Conservation (phyloP, 2,797 vertebrate species). For the Acridotheres tristis region DNA sequence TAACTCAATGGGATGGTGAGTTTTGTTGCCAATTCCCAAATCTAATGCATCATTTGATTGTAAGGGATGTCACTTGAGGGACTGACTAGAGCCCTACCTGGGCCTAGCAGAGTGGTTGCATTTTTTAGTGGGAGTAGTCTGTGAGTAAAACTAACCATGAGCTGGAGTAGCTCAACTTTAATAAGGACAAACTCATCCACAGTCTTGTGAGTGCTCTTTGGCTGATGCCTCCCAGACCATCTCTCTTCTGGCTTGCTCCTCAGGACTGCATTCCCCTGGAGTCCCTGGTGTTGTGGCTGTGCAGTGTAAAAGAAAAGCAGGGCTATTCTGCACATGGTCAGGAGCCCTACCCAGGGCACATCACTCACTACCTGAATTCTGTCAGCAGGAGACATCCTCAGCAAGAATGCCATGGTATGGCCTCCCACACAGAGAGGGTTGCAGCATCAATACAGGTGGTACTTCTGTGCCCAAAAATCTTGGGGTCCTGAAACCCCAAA, state of each 20-base stretch:
- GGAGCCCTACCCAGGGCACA: background rate
- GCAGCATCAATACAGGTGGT: background rate
- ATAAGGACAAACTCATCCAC: background rate
- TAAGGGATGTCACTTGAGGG: background rate
- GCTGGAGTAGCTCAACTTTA: background rate
- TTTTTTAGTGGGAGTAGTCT: background rate
- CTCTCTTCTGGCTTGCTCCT: background rate
- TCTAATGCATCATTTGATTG: background rate
- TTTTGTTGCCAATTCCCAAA: background rate
- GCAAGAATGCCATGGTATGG: background rate
- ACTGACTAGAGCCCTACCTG: background rate
- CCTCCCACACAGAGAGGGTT: background rate
- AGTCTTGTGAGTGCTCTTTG: background rate
- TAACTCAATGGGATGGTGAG: background rate
- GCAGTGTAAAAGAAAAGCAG: background rate
- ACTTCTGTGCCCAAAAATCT: background rate
- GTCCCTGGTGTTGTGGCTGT: background rate
- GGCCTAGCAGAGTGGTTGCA: background rate
- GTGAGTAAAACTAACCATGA: background rate
- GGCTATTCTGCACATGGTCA: background rate
- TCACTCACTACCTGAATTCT: background rate
- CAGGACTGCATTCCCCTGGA: background rate
- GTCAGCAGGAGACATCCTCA: background rate
- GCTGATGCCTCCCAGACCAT: background rate
- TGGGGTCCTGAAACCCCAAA: background rate